Percentiles rank a stretch among this genome's conserved stretches.
Evolutionary conservation across 2,888 invertebrate genomes (phyloP).

Genomic region (Teleiodes luculella): DNA sequence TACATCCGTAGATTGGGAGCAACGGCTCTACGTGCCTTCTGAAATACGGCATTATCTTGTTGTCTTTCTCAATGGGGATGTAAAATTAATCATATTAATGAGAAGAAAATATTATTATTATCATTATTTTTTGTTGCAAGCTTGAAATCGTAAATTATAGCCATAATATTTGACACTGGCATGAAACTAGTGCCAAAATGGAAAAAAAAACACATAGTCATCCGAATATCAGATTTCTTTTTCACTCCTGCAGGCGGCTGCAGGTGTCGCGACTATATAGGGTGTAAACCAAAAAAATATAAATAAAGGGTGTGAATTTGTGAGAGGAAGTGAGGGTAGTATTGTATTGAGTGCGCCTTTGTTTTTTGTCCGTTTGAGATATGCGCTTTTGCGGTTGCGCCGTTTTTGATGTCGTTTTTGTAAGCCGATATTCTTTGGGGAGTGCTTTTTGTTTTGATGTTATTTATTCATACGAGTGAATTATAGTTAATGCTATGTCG

Average conservation of each 20-base stretch:
- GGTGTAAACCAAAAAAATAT: constrained; percentile 21
- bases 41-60: too few species aligned
- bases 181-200: too few species aligned
- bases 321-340: background rate
- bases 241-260: constrained; percentile 76
- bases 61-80: too few species aligned
- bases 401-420: background rate
- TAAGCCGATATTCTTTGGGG: background rate
- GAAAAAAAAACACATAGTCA: background rate
- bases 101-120: too few species aligned
- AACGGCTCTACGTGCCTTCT: too few species aligned
- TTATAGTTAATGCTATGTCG: too few species aligned
- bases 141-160: too few species aligned
- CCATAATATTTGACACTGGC: too few species aligned
- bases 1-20: too few species aligned
- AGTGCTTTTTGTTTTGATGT: background rate
- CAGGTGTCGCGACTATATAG: constrained; percentile 33
- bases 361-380: background rate
- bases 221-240: constrained; percentile 62
- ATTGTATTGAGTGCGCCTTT: background rate
- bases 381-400: background rate
- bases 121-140: too few species aligned
- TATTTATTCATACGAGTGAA: too few species aligned
- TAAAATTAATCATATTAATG: too few species aligned
- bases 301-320: constrained; percentile 25